phyloP scores from a whole-genome alignment of 2,888 invertebrate genomes.

The Baronia brevicornis region DNA sequence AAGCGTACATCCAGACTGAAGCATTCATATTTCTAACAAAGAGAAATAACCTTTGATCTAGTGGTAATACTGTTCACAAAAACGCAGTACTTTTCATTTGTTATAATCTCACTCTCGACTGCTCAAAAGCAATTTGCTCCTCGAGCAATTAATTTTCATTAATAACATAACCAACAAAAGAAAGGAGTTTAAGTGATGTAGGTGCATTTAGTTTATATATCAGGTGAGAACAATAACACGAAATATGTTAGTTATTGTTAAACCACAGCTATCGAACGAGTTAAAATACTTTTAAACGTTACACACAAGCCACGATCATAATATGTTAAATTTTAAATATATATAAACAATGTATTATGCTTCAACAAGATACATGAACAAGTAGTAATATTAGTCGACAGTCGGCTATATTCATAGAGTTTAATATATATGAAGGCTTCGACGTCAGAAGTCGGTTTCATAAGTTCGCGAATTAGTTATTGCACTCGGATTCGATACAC shows the following conservation, averaged over 20 bases:
- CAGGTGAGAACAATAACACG: constrained; percentile 16
- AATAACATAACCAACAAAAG: too few species aligned
- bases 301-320: constrained; percentile 57
- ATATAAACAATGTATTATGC: constrained; percentile 61
- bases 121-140: too few species aligned
- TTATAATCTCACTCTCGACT: constrained; percentile 14
- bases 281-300: constrained; percentile 26
- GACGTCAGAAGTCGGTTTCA: constrained; percentile 46
- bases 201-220: too few species aligned
- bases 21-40: constrained; percentile 19
- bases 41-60: constrained; percentile 9
- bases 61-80: constrained; percentile 14
- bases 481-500: constrained; percentile 54
- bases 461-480: constrained; percentile 53
- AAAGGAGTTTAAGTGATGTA: too few species aligned
- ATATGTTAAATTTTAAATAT: constrained; percentile 32
- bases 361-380: constrained; percentile 55
- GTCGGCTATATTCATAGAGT: constrained; percentile 17
- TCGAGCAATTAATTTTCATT: too few species aligned
- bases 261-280: constrained; percentile 17
- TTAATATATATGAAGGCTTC: constrained; percentile 47
- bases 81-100: constrained; percentile 8
- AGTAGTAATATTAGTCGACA: constrained; percentile 19
- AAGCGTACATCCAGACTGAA: constrained; percentile 21
- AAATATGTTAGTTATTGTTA: constrained; percentile 26